Conservation (phyloP, 1,140 invertebrate genomes). For the Acromyrmex charruanus region DNA sequence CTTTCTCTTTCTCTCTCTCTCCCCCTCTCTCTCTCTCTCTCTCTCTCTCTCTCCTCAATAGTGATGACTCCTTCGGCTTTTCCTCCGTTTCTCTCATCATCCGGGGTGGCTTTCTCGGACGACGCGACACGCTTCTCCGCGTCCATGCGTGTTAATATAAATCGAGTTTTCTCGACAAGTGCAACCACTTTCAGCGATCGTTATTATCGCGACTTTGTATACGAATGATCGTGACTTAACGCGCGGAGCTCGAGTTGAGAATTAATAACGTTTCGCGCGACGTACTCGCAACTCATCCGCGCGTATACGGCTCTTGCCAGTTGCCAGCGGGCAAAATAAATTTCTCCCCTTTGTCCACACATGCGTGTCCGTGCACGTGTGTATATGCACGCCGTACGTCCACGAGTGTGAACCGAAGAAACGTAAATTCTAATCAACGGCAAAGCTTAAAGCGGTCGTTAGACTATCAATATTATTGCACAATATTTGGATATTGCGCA, state of each 20-base stretch:
- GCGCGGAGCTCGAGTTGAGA: not conserved
- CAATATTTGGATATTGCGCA: too few species aligned
- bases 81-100: not conserved
- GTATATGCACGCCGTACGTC: not conserved
- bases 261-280: slow-evolving; percentile 12
- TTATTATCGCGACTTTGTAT: slow-evolving; percentile 13
- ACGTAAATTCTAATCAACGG: not conserved
- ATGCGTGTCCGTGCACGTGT: not conserved
- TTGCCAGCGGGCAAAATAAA: slow-evolving; percentile 35
- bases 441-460: too few species aligned
- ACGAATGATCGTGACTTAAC: not conserved
- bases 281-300: slow-evolving; percentile 31
- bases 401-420: not conserved
- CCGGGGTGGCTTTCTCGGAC: not conserved
- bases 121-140: not conserved
- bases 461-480: too few species aligned
- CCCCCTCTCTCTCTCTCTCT: not conserved
- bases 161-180: not conserved
- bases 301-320: not conserved
- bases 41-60: not conserved
- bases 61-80: not conserved
- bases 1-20: not conserved
- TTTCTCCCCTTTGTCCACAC: not conserved
- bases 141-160: not conserved
- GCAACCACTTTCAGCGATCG: not conserved